phyloP scores from a whole-genome alignment of 92 coral and sea anemone genomes.

The Palythoa grandis region DNA sequence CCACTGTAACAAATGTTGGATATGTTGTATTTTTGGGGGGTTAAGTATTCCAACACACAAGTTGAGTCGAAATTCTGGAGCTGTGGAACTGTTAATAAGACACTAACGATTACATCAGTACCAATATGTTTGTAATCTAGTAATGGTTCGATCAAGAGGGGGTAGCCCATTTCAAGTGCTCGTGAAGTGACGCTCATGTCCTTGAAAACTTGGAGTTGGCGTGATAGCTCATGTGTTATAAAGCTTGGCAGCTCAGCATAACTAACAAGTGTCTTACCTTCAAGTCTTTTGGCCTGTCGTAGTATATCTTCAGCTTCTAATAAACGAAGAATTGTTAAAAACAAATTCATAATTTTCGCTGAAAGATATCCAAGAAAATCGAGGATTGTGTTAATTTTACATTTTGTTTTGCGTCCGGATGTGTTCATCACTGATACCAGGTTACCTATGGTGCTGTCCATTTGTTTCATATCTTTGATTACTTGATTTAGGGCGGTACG shows the following conservation, averaged over 20 bases:
- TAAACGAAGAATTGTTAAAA: slow-evolving; percentile 1
- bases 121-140: slow-evolving; percentile 32
- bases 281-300: slow-evolving; percentile 10
- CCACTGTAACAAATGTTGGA: slow-evolving; percentile 25
- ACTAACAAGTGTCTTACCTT: slow-evolving; percentile 17
- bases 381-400: slow-evolving; percentile 14
- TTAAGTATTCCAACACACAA: slow-evolving; percentile 1
- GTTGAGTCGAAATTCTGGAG: background rate
- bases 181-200: background rate
- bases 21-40: slow-evolving; percentile 19
- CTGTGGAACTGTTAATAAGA: background rate
- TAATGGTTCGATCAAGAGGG: slow-evolving; percentile 8
- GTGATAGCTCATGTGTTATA: background rate
- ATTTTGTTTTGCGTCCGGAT: background rate
- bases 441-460: slow-evolving; percentile 6
- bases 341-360: background rate
- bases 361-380: slow-evolving; percentile 22
- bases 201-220: background rate
- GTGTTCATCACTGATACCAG: background rate
- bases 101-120: background rate
- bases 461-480: slow-evolving; percentile 9
- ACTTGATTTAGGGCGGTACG: slow-evolving; percentile 31
- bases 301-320: slow-evolving; percentile 24
- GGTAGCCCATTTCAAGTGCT: background rate
- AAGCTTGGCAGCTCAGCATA: slow-evolving; percentile 12